Conservation (phyloP, 2,113 vertebrate species). For the Gobiocypris rarus region DNA sequence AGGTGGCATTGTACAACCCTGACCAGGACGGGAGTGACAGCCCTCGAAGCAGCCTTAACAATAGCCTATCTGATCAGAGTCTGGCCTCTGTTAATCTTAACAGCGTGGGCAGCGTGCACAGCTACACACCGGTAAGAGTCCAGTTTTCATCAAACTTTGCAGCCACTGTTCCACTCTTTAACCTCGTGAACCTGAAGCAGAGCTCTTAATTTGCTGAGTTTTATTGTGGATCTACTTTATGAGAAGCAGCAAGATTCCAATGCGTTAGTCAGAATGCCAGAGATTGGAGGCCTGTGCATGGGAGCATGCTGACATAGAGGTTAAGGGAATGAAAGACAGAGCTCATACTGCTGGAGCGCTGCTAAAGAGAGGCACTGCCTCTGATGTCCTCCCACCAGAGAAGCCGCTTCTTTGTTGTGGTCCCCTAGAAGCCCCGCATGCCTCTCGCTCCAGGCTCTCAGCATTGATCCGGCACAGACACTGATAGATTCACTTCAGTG, state of each 20-base stretch:
- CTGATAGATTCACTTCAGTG: conserved; percentile 72
- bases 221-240: conserved; percentile 21
- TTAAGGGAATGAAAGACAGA: conserved; percentile 75
- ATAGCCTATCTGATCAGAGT: conserved; percentile 93
- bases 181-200: neutral
- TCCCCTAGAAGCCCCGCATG: conserved; percentile 71
- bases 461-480: conserved; percentile 74
- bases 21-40: conserved; percentile 93
- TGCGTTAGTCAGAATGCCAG: conserved; percentile 16
- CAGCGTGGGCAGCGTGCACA: conserved; percentile 90
- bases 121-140: conserved; percentile 85
- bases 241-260: conserved; percentile 14
- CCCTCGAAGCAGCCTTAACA: conserved; percentile 95
- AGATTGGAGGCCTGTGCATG: conserved; percentile 35
- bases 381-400: conserved; percentile 80
- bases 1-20: conserved; percentile 91
- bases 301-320: conserved; percentile 55
- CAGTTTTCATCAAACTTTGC: neutral
- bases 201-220: conserved; percentile 28
- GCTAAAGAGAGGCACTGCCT: conserved; percentile 74
- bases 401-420: conserved; percentile 77
- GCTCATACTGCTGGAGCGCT: conserved; percentile 71
- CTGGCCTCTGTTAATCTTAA: conserved; percentile 91
- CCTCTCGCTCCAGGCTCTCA: conserved; percentile 71
- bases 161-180: neutral